phyloP scores from a whole-genome alignment of 2,888 invertebrate genomes.

The Phengaris alcon region DNA sequence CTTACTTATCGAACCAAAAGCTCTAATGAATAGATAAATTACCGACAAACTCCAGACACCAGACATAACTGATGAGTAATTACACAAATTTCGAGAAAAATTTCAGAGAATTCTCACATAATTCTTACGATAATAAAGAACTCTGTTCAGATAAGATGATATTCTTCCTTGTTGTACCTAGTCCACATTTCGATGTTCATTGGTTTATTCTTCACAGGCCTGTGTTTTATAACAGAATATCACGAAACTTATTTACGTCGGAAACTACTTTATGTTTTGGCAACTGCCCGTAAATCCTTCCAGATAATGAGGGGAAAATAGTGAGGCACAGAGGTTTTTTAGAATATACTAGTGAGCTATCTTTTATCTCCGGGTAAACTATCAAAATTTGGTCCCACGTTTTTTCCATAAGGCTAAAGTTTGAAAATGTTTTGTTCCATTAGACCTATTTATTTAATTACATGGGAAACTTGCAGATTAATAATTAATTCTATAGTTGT shows the following conservation, averaged over 20 bases:
- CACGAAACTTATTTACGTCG: conserved; percentile 7
- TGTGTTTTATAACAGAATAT: neutral
- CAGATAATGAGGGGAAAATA: conserved; percentile 1
- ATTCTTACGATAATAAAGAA: too few species aligned
- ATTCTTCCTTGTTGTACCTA: neutral
- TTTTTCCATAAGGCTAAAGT: neutral
- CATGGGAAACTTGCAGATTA: too few species aligned
- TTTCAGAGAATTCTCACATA: too few species aligned
- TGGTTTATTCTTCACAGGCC: neutral
- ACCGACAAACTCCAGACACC: too few species aligned
- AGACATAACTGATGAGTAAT: too few species aligned
- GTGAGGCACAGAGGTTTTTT: conserved; percentile 8
- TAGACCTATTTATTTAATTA: neutral
- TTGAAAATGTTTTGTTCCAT: neutral
- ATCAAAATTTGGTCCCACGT: neutral
- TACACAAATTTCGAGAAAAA: too few species aligned
- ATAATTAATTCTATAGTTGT: too few species aligned
- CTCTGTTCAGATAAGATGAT: neutral
- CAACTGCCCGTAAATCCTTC: conserved; percentile 8
- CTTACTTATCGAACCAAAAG: too few species aligned
- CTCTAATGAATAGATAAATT: too few species aligned
- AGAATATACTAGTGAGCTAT: neutral
- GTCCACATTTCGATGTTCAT: neutral
- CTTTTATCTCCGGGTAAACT: conserved; percentile 1
- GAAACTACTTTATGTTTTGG: neutral